Evolutionary conservation across 64 coral and sea anemone species (phyloP), one percentile per base, ranked within the genome.

Genomic region (Actinia equina): DNA sequence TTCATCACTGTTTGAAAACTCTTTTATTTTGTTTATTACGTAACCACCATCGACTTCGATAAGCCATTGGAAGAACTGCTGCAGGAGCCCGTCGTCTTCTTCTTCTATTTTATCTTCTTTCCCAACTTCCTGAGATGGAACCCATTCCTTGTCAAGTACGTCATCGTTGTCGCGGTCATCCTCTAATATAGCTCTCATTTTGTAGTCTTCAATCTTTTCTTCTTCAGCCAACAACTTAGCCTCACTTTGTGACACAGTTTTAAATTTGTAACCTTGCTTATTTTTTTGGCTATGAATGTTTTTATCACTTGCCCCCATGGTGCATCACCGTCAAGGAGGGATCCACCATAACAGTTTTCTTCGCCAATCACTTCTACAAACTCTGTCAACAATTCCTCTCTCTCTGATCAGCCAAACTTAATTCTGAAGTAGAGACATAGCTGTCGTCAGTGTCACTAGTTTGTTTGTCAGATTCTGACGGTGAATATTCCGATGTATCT

Each of bases 31-130:
- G 30, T 80, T 13, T 44, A 49, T 19, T 15, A 45, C 77, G 44
- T 89, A 89, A 5, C 80, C 64, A 15, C 88, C 88, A 84, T 89
- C 80, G 4, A 89, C 88, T n/a, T 89, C 88, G 43, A 71, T 15
- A 80, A 89, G 46, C 80, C 64, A 89, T n/a, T 17, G 2, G 19
- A 83, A 89, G 43, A 89, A 84, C n/a, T 89, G 77, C 20, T 23
- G 9, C 53, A 89, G 43, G 1, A 62, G 56, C 61, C 82, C 58
- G 41, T 82, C 77, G 52, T 82, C 80, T 45, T 88, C 77, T 54
- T 8, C 12, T 54, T 54, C 12, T 8, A 6, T 54, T 12, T 80
- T 51, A 22, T 82, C 44, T 82, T 82, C 80, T n/a, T 53, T 81
- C 42, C 42, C 44, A 52, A 18, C 42, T 49, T 52, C 80, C 22